phyloP scores from a whole-genome alignment of 2,888 invertebrate genomes.

The Furcula furcula region DNA sequence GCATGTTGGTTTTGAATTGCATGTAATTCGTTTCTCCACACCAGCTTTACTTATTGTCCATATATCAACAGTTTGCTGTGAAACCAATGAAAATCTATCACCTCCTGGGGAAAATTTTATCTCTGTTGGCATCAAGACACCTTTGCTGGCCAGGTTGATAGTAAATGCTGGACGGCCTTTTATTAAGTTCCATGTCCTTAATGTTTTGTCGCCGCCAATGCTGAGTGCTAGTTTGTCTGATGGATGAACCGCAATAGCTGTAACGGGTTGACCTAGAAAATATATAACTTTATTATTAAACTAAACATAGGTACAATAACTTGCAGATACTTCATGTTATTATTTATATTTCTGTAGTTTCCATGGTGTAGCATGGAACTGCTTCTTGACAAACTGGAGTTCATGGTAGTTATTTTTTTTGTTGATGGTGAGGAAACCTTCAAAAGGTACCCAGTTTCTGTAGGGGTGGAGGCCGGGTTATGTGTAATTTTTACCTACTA shows the following conservation, averaged over 20 bases:
- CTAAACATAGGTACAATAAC: no score
- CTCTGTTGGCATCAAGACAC: constrained; percentile 72
- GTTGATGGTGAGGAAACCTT: no score
- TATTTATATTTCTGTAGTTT: no score
- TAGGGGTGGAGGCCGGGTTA: no score
- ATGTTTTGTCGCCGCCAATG: constrained; percentile 90
- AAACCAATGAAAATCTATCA: constrained; percentile 87
- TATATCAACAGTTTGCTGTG: constrained; percentile 87
- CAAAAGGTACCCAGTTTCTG: no score
- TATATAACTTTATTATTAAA: no score
- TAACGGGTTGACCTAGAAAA: constrained; percentile 82
- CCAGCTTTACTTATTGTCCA: constrained; percentile 91
- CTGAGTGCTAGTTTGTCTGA: constrained; percentile 94
- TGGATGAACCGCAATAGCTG: constrained; percentile 91
- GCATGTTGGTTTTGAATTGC: constrained; percentile 86
- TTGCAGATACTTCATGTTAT: no score
- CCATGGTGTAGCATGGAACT: no score
- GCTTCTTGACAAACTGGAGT: no score
- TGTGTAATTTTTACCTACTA: no score
- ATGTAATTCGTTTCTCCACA: constrained; percentile 84
- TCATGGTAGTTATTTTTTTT: no score
- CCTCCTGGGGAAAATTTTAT: constrained; percentile 90
- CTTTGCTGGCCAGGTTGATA: constrained; percentile 90
- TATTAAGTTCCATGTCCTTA: constrained; percentile 96
- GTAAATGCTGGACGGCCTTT: constrained; percentile 95